Percentiles rank a stretch among this genome's conserved stretches.
These are phyloP conservation scores for Synodontis membranacea DNA, from an alignment of 2,113 vertebrate genomes.

Conservation along the genomic window DNA sequence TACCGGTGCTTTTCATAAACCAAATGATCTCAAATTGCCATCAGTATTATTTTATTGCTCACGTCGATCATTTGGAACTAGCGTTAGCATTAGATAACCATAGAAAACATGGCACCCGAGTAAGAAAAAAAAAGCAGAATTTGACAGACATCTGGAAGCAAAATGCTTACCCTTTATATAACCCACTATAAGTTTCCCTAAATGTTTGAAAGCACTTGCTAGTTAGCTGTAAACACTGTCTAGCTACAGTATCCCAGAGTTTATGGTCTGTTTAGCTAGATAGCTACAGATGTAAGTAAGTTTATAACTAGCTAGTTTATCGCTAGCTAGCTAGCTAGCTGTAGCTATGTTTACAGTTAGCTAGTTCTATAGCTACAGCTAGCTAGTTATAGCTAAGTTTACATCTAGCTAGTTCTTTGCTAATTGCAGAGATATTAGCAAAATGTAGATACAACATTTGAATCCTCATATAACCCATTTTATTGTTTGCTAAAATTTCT, in stretches of 20 bases:
- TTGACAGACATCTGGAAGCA: not conserved
- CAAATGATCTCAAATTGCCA: not conserved
- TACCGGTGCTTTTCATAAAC: not conserved
- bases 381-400: not conserved
- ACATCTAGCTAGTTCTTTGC: not conserved
- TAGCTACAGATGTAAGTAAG: not conserved
- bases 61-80: not conserved
- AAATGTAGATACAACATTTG: not conserved
- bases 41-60: not conserved
- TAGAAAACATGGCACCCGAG: not conserved
- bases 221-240: not conserved
- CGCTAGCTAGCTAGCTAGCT: not conserved
- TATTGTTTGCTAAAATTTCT: not conserved
- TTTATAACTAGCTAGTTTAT: no score
- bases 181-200: not conserved
- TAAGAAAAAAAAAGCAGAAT: not conserved
- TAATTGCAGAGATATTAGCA: not conserved
- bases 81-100: not conserved
- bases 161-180: not conserved
- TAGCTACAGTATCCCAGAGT: not conserved
- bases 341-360: not conserved
- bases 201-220: not conserved
- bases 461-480: not conserved
- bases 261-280: not conserved
- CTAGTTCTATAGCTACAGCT: no score